Conservation (phyloP, 2,113 vertebrate genomes). For the Festucalex cinctus region DNA sequence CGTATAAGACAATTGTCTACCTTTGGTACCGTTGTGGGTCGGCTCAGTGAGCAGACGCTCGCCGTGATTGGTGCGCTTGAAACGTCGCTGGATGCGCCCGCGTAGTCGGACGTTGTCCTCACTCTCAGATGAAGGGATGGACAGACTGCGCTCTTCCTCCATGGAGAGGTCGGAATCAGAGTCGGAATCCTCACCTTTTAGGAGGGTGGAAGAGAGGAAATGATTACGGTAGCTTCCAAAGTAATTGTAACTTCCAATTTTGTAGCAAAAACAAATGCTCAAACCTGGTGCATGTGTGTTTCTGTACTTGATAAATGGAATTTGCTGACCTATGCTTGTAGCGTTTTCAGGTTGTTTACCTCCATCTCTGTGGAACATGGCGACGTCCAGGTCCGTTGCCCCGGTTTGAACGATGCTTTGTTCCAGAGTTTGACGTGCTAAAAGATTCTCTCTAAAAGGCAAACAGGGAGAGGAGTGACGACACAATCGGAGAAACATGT, state of each 20-base stretch:
- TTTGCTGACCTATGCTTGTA: conserved; percentile 3
- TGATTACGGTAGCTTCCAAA: background rate
- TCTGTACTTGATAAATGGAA: background rate
- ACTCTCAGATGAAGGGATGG: conserved; percentile 93
- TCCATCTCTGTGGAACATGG: conserved; percentile 96
- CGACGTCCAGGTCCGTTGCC: conserved; percentile 93
- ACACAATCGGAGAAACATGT: conserved; percentile 8
- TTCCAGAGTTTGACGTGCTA: conserved; percentile 85
- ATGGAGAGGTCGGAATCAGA: conserved; percentile 94
- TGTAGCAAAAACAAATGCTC: background rate
- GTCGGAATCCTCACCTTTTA: conserved; percentile 88
- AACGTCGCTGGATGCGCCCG: conserved; percentile 87
- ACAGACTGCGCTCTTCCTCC: conserved; percentile 93
- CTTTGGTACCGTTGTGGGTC: conserved; percentile 83
- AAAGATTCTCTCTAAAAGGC: conserved; percentile 82
- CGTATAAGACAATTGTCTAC: conserved; percentile 43
- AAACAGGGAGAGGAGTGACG: conserved; percentile 14
- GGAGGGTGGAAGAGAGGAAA: too few species aligned
- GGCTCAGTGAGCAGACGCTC: conserved; percentile 90
- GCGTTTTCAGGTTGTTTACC: conserved; percentile 62
- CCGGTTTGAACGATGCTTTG: conserved; percentile 85
- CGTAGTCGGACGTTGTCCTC: conserved; percentile 91
- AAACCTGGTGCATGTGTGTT: background rate
- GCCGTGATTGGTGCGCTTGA: conserved; percentile 86
- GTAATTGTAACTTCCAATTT: background rate